Base-by-base conservation (phyloP, 2,888 invertebrate species). In the Lasioglossum pauxillum region DNA sequence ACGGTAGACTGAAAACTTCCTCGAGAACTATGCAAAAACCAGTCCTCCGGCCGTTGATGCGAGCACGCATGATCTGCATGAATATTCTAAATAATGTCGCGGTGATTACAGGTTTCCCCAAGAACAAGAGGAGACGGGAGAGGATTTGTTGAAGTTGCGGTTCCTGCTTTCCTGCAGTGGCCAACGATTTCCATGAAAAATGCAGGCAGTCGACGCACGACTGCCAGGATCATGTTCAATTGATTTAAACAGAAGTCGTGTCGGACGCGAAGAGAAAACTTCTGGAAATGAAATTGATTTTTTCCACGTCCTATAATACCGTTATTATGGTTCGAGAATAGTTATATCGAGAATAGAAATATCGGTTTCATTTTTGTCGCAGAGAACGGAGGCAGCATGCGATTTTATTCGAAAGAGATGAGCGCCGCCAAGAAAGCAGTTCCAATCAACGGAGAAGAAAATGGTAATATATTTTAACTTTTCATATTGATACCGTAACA, bases 361-460 rank as follows among this genome's bases (percentile, higher is more conserved):
- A 60, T 60, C 16, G 27, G 14, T 60, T 60, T 60, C 60, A 12
- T 60, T 27, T 60, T 27, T 27, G 27, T 60, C 60, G 14, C 5
- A 14, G 14, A 60, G 5, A 1, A 27, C 60, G 5, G 14, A 27
- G 27, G 5, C 14, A 14, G 27, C 27, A 60, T 5, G 14, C 27
- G 5, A 27, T 27, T 27, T 60, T 60, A 27, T 27, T 60, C 12
- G 14, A 60, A 12, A 16, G 14, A 27, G 27, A n/a, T 10, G 1
- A 12, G 57, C n/a, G 1, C 10, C n/a, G n/a, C 4, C 57, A n/a
- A 5, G 60, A 14, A 60, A 60, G 14, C 5, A 60, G 14, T 60
- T 27, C 5, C 4, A 27, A 27, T 60, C 14, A 14, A 4, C 27
- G 27, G 0, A 5, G 14, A 0, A 1, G 12, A 12, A 0, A 27